Evolutionary conservation across 1,140 invertebrate genomes (phyloP).

Genomic region (Zophobas atratus): DNA sequence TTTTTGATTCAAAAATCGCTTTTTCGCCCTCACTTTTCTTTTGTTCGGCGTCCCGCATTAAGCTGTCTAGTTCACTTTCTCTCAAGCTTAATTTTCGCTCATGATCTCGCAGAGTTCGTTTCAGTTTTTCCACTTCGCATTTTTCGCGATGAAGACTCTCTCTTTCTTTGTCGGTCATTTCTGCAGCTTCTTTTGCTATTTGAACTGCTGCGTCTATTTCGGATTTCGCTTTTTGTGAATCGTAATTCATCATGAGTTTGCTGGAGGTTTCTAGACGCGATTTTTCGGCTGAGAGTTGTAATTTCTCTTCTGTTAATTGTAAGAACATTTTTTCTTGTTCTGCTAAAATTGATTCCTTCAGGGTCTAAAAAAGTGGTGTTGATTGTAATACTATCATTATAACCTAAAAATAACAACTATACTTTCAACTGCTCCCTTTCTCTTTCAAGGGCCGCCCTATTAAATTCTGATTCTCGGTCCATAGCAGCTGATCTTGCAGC

Average conservation of each 20-base stretch:
- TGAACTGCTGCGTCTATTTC: conserved; percentile 70
- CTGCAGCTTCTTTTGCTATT: conserved; percentile 69
- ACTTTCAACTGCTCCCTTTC: conserved; percentile 68
- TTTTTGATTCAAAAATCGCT: conserved; percentile 64
- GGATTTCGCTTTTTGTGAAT: conserved; percentile 65
- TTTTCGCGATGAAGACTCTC: conserved; percentile 67
- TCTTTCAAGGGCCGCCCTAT: conserved; percentile 66
- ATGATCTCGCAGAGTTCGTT: conserved; percentile 65
- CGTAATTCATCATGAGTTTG: conserved; percentile 64
- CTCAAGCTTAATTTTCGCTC: conserved; percentile 66
- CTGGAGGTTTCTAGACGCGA: conserved; percentile 67
- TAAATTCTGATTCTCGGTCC: conserved; percentile 68
- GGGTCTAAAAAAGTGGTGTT: conserved; percentile 58
- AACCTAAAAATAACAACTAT: conserved; percentile 19
- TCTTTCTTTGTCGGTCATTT: conserved; percentile 68
- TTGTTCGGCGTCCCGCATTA: conserved; percentile 54
- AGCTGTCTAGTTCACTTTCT: conserved; percentile 63
- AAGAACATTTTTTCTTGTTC: conserved; percentile 67
- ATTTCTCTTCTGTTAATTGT: conserved; percentile 69
- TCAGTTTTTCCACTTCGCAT: conserved; percentile 67
- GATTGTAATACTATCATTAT: no score
- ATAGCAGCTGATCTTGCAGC: conserved; percentile 67
- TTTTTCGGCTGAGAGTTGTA: conserved; percentile 66
- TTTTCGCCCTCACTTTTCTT: conserved; percentile 59
- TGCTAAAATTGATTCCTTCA: conserved; percentile 67